Percentiles rank a stretch among this genome's conserved stretches.
Conservation (phyloP, 2,113 vertebrate species). For the Rafetus swinhoei region DNA sequence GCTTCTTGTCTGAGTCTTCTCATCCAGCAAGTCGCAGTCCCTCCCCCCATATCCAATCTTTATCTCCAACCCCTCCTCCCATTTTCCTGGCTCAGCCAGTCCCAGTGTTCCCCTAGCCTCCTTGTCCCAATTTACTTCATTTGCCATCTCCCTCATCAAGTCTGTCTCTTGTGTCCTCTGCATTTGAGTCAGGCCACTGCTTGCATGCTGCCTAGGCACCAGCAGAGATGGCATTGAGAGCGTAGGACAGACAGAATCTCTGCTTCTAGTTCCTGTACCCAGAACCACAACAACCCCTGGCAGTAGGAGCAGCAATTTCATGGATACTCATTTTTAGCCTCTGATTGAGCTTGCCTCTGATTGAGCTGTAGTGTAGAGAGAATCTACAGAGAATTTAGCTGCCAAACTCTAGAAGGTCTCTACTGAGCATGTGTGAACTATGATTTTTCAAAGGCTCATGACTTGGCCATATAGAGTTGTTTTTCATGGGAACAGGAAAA, state of each 20-base stretch:
- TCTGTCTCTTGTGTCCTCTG: not conserved
- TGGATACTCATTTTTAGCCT: not conserved
- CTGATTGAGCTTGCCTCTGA: not conserved
- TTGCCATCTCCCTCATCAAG: not conserved
- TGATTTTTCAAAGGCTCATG: not conserved
- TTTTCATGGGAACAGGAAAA: not conserved
- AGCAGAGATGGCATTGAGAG: not conserved
- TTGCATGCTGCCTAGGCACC: not conserved
- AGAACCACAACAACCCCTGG: not conserved
- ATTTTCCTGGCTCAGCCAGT: not conserved
- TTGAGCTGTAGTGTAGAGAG: not conserved
- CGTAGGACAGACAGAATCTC: accelerated
- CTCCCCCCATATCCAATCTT: not conserved
- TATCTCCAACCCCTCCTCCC: not conserved
- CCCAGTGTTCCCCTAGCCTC: not conserved
- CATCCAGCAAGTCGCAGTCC: no score
- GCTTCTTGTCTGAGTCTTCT: not conserved
- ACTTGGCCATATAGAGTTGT: not conserved
- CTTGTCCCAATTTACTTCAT: not conserved
- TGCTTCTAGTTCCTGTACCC: not conserved
- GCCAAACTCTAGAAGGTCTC: no score
- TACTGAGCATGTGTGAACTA: no score
- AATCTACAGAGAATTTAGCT: not conserved
- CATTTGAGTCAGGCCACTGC: not conserved
- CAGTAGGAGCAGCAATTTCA: not conserved